These are phyloP conservation scores for Orientallactaga bullata DNA, from an alignment of 2,113 vertebrate species.

Conservation along the genomic window DNA sequence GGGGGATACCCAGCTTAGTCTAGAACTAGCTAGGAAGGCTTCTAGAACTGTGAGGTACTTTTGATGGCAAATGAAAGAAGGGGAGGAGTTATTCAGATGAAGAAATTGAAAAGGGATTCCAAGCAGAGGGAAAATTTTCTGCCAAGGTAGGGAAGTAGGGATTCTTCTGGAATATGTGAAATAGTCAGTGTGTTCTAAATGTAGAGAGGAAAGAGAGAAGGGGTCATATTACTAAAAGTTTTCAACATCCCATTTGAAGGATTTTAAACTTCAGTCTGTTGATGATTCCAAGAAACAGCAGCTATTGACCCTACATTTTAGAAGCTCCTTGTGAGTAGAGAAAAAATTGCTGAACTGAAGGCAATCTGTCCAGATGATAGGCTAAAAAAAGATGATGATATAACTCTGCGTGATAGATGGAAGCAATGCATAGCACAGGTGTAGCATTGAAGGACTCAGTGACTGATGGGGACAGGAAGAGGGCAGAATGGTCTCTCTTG, in stretches of 20 bases:
- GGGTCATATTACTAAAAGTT: not conserved
- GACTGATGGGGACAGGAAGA: conserved; percentile 9
- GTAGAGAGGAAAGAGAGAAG: not conserved
- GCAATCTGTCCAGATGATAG: conserved; percentile 8
- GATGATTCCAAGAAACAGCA: not conserved
- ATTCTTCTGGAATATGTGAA: not conserved
- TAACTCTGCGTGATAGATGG: not conserved
- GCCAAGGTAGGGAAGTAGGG: not conserved
- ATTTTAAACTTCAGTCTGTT: not conserved
- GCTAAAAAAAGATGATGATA: conserved; percentile 24
- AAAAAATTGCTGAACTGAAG: conserved; percentile 15
- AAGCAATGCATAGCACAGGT: not conserved
- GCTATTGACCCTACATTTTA: not conserved
- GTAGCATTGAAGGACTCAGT: not conserved
- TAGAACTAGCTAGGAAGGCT: not conserved
- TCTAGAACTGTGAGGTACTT: not conserved
- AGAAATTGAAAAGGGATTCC: not conserved
- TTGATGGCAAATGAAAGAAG: not conserved
- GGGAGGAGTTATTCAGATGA: not conserved
- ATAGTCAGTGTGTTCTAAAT: not conserved
- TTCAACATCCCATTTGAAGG: not conserved
- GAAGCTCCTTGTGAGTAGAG: not conserved
- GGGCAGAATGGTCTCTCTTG: not conserved
- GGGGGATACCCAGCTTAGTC: not conserved
- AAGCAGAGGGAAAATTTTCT: not conserved